phyloP scores from a whole-genome alignment of 1,140 invertebrate genomes.

The Condylostylus longicornis region DNA sequence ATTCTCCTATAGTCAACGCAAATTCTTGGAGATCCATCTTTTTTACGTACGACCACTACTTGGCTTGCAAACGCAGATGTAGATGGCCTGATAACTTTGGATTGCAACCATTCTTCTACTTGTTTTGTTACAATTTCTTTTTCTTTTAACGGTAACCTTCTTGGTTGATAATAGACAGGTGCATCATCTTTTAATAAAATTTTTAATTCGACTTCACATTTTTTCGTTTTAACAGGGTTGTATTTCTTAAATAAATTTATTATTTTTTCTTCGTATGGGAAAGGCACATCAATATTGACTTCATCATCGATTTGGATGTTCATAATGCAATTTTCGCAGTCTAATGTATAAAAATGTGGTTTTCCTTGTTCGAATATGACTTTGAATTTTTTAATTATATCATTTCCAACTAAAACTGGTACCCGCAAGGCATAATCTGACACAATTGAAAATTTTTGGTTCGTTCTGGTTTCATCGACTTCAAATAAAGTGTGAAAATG shows the following conservation, averaged over 20 bases:
- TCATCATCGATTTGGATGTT: neutral
- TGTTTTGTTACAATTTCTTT: slow-evolving; percentile 25
- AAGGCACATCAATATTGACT: neutral
- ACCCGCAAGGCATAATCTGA: neutral
- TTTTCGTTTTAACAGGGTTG: neutral
- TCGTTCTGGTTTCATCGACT: neutral
- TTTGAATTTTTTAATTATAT: neutral
- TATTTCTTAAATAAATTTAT: neutral
- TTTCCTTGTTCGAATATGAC: neutral
- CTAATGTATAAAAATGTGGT: neutral
- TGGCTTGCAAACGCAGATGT: slow-evolving; percentile 1
- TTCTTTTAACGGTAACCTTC: slow-evolving; percentile 17
- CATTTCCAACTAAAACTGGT: neutral
- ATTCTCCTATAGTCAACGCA: slow-evolving; percentile 9
- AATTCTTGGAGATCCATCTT: slow-evolving; percentile 6
- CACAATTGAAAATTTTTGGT: neutral
- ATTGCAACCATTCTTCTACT: slow-evolving; percentile 22
- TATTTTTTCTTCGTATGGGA: neutral
- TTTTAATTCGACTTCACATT: too few relatives aligned
- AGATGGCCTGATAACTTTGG: neutral
- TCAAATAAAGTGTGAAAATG: neutral
- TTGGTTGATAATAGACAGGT: slow-evolving; percentile 14
- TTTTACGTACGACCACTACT: slow-evolving; percentile 8
- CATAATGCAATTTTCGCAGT: neutral
- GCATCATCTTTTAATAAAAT: slow-evolving; percentile 6